These are phyloP conservation scores for Chymomyza caudatula DNA, from an alignment of 2,888 invertebrate species.

Conservation along the genomic window DNA sequence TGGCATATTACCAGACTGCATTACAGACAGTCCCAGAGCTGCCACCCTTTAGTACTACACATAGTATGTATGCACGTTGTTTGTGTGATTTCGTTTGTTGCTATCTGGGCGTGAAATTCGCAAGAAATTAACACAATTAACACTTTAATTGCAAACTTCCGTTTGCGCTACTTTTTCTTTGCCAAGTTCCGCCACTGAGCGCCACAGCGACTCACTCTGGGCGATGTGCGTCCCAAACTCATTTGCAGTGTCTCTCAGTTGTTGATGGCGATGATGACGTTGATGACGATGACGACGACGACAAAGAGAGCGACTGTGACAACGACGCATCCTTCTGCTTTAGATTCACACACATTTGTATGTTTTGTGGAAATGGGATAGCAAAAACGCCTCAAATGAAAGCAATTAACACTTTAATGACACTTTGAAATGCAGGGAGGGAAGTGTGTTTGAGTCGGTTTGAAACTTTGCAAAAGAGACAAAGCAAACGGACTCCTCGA, in stretches of 20 bases:
- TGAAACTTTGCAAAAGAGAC: slow-evolving; percentile 4
- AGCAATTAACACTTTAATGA: slow-evolving; percentile 71
- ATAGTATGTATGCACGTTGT: background rate
- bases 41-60: background rate
- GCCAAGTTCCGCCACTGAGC: slow-evolving; percentile 47
- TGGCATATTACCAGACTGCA: background rate
- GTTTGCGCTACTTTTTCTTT: slow-evolving; percentile 56
- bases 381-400: slow-evolving; percentile 43
- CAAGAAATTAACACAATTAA: slow-evolving; percentile 70
- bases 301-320: background rate
- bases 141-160: slow-evolving; percentile 71
- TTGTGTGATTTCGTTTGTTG: slow-evolving; percentile 1
- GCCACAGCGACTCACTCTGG: slow-evolving; percentile 22
- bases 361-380: background rate
- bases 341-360: background rate
- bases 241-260: slow-evolving; percentile 14
- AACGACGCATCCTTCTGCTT: slow-evolving; percentile 35
- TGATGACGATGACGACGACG: background rate
- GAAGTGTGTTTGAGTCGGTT: slow-evolving; percentile 10
- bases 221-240: background rate
- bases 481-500: slow-evolving; percentile 9
- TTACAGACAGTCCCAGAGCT: background rate
- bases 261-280: slow-evolving; percentile 1
- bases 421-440: slow-evolving; percentile 56
- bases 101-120: slow-evolving; percentile 47